Evolutionary conservation across 1,140 invertebrate genomes (phyloP), one percentile per base, ranked within the genome.

Genomic region (Drosophila bifasciata): DNA sequence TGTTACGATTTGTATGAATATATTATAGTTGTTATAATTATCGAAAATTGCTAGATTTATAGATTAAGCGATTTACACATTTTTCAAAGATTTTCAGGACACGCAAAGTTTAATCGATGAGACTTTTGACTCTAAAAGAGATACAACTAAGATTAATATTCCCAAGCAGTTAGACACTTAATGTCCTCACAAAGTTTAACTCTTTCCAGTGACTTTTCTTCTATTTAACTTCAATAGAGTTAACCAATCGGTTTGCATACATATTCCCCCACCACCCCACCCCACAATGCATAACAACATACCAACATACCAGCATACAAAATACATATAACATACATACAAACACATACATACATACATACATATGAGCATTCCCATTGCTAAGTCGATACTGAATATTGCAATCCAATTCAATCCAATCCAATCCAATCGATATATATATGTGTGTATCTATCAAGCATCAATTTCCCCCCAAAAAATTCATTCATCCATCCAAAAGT

Each of bases 341-440:
- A 32, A 15, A 61, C 48, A 32, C 50, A 86, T 44, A 86, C 74
- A 75, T 74, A 89, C 2, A 21, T 21, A 32, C 50, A 86, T 44
- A 86, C 74, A 75, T 74, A 89, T 88, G 84, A 83, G 84, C 81
- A 86, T 88, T 85, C 81, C 68, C 81, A 85, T 88, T 81, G 81
- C 69, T 85, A 85, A 85, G 83, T 85, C 81, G 81, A 85, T 86
- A 88, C 76, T 59, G 46, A 45, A 53, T 56, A 67, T 60, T 64
- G 68, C 48, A 61, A 69, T 71, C n/a, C n/a, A n/a, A n/a, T n/a
- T n/a, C 69, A 60, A 49, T 59, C 32, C 11, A 36, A 32, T 32
- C 28, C 28, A 32, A 44, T 45, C 25, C 25, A 57, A 76, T 59
- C 43, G 56, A 76, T 69, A 64, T 46, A n/a, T n/a, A n/a, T n/a